phyloP scores from a whole-genome alignment of 2,888 invertebrate species.

The Esperia sulphurella region DNA sequence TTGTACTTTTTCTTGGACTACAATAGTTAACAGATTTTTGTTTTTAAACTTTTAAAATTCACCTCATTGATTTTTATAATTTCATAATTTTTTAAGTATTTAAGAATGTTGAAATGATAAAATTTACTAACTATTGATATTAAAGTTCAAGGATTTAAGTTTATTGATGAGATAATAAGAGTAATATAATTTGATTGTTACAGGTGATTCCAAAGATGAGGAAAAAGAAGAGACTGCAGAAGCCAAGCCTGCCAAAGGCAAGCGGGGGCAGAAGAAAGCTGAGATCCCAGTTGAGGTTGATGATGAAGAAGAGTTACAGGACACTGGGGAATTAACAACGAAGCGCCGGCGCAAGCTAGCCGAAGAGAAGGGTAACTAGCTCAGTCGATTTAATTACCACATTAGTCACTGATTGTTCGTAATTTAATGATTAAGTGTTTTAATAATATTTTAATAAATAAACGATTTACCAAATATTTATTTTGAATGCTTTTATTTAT shows the following conservation, averaged over 20 bases:
- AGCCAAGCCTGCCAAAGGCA: conserved; percentile 52
- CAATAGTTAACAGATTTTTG: too few relatives aligned
- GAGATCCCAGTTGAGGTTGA: conserved; percentile 37
- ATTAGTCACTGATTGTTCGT: conserved; percentile 40
- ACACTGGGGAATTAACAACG: conserved; percentile 46
- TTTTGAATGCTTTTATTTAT: conserved; percentile 57
- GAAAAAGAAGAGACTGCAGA: conserved; percentile 48
- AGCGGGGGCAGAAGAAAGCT: conserved; percentile 54
- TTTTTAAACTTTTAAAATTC: too few relatives aligned
- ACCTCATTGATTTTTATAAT: too few relatives aligned
- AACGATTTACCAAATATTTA: conserved; percentile 60
- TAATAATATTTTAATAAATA: conserved; percentile 58
- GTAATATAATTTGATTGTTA: conserved; percentile 13
- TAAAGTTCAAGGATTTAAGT: too few relatives aligned
- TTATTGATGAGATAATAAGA: neutral
- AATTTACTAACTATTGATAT: too few relatives aligned
- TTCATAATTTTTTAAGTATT: too few relatives aligned
- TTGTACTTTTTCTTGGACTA: too few relatives aligned
- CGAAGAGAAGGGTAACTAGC: conserved; percentile 73
- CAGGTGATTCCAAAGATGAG: conserved; percentile 48
- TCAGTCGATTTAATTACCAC: conserved; percentile 28
- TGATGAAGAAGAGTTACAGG: conserved; percentile 45
- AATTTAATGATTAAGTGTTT: conserved; percentile 52
- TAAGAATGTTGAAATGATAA: too few relatives aligned
- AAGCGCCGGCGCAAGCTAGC: conserved; percentile 61